These are phyloP conservation scores for Zaprionus nigranus DNA, from an alignment of 1,140 invertebrate genomes.

Conservation along the genomic window DNA sequence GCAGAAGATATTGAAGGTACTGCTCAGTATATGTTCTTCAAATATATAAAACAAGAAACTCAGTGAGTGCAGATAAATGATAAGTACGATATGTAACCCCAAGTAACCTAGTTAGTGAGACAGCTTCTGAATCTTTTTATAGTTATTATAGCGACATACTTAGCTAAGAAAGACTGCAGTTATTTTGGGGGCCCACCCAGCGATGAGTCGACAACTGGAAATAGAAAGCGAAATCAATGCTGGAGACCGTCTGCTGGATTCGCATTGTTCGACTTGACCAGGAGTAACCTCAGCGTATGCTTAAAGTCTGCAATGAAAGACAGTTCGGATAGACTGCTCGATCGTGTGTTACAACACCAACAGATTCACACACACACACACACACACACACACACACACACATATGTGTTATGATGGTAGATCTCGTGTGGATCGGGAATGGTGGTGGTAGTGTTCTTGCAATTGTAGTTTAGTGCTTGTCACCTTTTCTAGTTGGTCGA, in stretches of 20 bases:
- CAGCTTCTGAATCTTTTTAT: no score
- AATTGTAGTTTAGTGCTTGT: conserved; percentile 30
- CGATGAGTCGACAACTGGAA: neutral
- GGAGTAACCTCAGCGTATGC: neutral
- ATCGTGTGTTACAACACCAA: conserved; percentile 14
- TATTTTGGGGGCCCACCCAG: no score
- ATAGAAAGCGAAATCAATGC: conserved; percentile 9
- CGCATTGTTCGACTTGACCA: neutral
- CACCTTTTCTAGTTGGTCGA: conserved; percentile 33
- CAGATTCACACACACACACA: conserved; percentile 9
- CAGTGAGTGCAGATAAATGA: no score
- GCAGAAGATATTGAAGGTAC: no score
- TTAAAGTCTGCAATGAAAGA: neutral
- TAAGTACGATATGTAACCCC: no score
- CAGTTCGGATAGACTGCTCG: neutral
- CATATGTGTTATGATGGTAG: neutral
- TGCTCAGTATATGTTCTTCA: no score
- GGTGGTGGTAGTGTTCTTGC: neutral
- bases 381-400: conserved; percentile 1
- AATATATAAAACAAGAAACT: no score
- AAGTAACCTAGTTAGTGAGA: no score
- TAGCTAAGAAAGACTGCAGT: neutral
- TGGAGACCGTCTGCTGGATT: neutral
- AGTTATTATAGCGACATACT: neutral
- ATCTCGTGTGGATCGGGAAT: conserved; percentile 11